A percentile compares a stretch with the other conserved stretches of the same genome.
Evolutionary conservation across 2,888 invertebrate genomes (phyloP).

Genomic region (Melieria picta): DNA sequence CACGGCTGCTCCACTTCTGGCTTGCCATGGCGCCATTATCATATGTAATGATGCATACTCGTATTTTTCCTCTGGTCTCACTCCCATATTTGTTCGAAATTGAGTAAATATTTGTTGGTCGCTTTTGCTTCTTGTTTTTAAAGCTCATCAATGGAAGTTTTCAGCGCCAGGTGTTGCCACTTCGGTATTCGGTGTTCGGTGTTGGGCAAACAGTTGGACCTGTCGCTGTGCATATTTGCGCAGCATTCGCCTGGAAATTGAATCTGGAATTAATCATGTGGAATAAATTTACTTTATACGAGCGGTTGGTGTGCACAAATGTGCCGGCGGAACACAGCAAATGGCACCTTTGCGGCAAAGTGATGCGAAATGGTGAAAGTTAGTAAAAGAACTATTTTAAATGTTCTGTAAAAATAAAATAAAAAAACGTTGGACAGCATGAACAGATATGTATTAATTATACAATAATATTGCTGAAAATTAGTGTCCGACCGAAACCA

Average conservation of each 20-base stretch:
- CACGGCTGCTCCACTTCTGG: conserved; percentile 19
- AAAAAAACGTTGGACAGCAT: no score
- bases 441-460: no score
- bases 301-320: conserved; percentile 13
- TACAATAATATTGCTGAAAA: no score
- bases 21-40: conserved; percentile 49
- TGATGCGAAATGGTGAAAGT: background rate
- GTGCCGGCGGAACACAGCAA: background rate
- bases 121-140: conserved; percentile 21
- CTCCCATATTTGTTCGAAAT: conserved; percentile 1
- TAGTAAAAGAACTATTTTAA: no score
- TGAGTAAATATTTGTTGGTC: conserved; percentile 29
- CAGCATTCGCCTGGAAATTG: conserved; percentile 49
- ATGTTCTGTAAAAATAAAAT: no score
- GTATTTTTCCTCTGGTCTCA: conserved; percentile 20
- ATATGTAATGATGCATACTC: conserved; percentile 59
- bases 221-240: conserved; percentile 7
- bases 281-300: conserved; percentile 56
- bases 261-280: conserved; percentile 62
- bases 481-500: no score
- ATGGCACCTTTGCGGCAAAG: background rate
- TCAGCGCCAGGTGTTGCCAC: background rate
- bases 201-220: background rate
- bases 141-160: conserved; percentile 23
- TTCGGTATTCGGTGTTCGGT: background rate